These are phyloP conservation scores for Galbula dea DNA, from an alignment of 2,113 vertebrate species.

Conservation along the genomic window DNA sequence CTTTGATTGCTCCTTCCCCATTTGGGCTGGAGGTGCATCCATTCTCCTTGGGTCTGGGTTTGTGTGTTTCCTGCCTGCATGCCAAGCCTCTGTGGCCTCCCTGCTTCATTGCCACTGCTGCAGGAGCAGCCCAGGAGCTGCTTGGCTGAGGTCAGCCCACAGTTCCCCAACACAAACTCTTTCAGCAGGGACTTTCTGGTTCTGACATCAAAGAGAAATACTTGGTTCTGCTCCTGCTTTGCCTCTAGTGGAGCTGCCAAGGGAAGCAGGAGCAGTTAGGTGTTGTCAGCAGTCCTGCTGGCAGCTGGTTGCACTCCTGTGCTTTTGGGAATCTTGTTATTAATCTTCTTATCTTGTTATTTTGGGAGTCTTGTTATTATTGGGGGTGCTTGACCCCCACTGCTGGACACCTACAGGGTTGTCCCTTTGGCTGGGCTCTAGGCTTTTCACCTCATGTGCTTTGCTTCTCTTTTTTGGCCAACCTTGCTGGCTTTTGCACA, in stretches of 20 bases:
- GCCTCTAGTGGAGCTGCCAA: not conserved
- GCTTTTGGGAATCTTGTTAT: not conserved
- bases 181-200: not conserved
- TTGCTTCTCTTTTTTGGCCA: not conserved
- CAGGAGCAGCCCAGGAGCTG: not conserved
- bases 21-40: not conserved
- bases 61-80: not conserved
- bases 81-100: not conserved
- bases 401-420: not conserved
- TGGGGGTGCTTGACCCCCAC: not conserved
- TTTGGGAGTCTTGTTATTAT: not conserved
- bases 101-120: not conserved
- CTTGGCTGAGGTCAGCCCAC: not conserved
- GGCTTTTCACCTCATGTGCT: not conserved
- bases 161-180: not conserved
- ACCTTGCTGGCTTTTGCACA: not conserved
- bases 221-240: not conserved
- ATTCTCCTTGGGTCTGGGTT: fast-evolving
- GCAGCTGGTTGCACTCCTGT: not conserved
- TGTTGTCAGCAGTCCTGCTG: not conserved
- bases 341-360: too few relatives aligned
- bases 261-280: not conserved
- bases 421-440: not conserved
- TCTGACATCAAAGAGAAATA: not conserved
- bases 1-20: fast-evolving